A percentile compares a stretch with the other conserved stretches of the same genome.
Conservation (phyloP, 2,888 invertebrate species). For the Helleia helle region DNA sequence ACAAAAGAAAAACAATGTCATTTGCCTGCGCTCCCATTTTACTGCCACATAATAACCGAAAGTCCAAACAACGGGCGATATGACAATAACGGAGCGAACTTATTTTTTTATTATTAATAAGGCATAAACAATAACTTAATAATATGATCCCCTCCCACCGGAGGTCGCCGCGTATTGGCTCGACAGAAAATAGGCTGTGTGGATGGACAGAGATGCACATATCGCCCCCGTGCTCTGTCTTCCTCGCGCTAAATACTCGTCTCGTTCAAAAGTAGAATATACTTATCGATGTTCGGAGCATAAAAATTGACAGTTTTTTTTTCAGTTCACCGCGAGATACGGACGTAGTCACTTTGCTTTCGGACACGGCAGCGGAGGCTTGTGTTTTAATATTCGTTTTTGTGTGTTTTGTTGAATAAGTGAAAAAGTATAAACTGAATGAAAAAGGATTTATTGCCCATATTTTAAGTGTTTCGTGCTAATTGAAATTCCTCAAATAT, state of each 20-base stretch:
- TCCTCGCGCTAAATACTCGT: slow-evolving; percentile 51
- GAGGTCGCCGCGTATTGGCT: slow-evolving; percentile 59
- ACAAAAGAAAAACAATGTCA: slow-evolving; percentile 52
- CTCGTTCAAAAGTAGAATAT: slow-evolving; percentile 67
- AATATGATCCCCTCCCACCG: slow-evolving; percentile 62
- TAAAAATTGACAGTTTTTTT: slow-evolving; percentile 75
- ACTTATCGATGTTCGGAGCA: slow-evolving; percentile 70
- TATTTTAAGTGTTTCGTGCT: slow-evolving; percentile 28
- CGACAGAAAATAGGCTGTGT: slow-evolving; percentile 66
- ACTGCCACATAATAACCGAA: slow-evolving; percentile 47
- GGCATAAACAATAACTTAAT: slow-evolving; percentile 72
- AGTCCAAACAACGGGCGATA: slow-evolving; percentile 38
- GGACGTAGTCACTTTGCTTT: slow-evolving; percentile 35
- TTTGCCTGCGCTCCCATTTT: slow-evolving; percentile 48
- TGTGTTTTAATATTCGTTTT: slow-evolving; percentile 39
- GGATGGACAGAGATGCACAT: slow-evolving; percentile 44
- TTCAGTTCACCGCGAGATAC: slow-evolving; percentile 65
- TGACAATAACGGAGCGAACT: slow-evolving; percentile 48
- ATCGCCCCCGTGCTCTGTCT: slow-evolving; percentile 33
- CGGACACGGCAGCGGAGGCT: slow-evolving; percentile 39
- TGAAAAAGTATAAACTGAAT: slow-evolving; percentile 28
- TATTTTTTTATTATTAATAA: slow-evolving; percentile 70
- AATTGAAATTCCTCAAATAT: slow-evolving; percentile 9
- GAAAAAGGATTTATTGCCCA: slow-evolving; percentile 10
- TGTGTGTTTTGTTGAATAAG: slow-evolving; percentile 12